Evolutionary conservation across 2,888 invertebrate genomes (phyloP), one percentile per base, ranked within the genome.

Genomic region (Ectemnius continuus): DNA sequence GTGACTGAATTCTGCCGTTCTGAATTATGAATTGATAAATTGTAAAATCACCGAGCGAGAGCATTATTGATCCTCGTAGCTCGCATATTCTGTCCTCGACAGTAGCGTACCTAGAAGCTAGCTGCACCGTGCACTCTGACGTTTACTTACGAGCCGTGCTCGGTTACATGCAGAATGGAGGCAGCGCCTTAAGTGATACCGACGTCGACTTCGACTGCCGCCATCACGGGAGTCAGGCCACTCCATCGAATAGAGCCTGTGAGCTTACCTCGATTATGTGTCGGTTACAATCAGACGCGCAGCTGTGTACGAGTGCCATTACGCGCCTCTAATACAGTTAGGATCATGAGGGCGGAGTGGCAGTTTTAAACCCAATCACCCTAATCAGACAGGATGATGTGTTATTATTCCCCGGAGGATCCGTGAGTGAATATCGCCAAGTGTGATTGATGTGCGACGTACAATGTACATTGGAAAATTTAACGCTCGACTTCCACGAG

Each of bases 1-100:
- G 57, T 56, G 63, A 81, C 78, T 23, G 23, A 23, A 23, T 23
- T 23, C 23, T 23, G 23, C 72, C 76, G 78, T 69, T 83, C 85
- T 84, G 85, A 88, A 88, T 88, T 88, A 88, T 87, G 86, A 84
- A 88, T 87, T 87, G 86, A 86, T 86, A 86, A 88, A 88, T 87
- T 87, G 86, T 87, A 84, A 88, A 87, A 88, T 87, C 87, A 84
- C 80, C 82, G 84, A 52, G 52, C 83, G 77, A 11, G 36, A 76
- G 76, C 78, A 78, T 84, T 86, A 88, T 88, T 81, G 87, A 88
- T 86, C 36, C 86, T 63, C 57, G 80, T 70, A 60, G 60, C 61
- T 47, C 58, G 36, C 6, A 11, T 11, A 70, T 62, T 11, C 36
- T 6, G 8, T 36, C 36, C 11, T 11, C 36, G 8, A 36, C 36